Evolutionary conservation across 1,140 invertebrate genomes (phyloP).

Genomic region (Stenopsyche tienmushanensis): DNA sequence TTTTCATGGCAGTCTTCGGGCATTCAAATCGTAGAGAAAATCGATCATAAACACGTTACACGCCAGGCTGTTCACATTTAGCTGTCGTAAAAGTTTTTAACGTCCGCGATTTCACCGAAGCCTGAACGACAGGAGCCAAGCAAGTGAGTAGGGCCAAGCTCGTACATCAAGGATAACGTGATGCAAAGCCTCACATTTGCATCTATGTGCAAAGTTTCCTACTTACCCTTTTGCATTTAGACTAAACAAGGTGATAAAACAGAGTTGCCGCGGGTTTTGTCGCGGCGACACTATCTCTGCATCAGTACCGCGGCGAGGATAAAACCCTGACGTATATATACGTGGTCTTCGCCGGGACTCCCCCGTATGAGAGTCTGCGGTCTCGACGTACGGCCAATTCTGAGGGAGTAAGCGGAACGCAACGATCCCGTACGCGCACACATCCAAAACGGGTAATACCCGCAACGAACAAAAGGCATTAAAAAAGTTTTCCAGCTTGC

Average conservation of each 20-base stretch:
- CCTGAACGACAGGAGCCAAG: no score
- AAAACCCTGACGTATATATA: no score
- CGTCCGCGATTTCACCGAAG: no score
- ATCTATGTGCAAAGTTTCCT: conserved; percentile 37
- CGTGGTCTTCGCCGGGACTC: not conserved
- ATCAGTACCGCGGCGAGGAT: conserved; percentile 13
- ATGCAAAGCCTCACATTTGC: conserved; percentile 39
- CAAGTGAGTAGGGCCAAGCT: no score
- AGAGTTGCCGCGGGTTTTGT: conserved; percentile 30
- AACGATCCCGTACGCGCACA: conserved; percentile 41
- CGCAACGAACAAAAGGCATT: conserved; percentile 36
- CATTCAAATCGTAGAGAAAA: no score
- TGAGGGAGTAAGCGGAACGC: not conserved
- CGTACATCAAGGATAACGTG: no score
- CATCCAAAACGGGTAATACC: conserved; percentile 45
- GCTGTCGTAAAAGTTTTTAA: no score
- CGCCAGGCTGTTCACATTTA: no score
- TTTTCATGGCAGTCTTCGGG: no score
- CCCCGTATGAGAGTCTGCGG: conserved; percentile 50
- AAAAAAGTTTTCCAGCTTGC: conserved; percentile 35
- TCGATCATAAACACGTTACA: no score
- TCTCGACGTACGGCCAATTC: no score
- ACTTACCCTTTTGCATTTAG: conserved; percentile 34
- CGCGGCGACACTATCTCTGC: conserved; percentile 29
- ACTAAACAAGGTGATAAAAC: conserved; percentile 40